Conservation (phyloP, 2,113 vertebrate species). For the Tamias sibiricus region DNA sequence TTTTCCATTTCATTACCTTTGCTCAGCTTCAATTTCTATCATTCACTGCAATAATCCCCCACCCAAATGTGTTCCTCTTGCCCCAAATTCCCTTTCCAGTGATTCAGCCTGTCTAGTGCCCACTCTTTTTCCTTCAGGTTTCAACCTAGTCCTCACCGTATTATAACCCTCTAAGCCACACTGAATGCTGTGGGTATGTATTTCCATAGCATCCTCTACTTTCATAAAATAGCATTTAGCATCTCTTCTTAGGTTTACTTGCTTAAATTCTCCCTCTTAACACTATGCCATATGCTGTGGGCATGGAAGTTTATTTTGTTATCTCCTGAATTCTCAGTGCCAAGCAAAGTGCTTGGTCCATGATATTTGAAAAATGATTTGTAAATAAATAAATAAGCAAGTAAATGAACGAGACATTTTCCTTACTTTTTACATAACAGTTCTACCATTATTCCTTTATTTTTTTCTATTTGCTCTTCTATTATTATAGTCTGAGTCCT, state of each 20-base stretch:
- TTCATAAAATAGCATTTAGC: neutral
- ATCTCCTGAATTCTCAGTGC: slow-evolving; percentile 19
- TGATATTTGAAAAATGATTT: slow-evolving; percentile 38
- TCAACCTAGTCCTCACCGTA: neutral
- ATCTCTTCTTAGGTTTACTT: slow-evolving; percentile 20
- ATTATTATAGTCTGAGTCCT: neutral
- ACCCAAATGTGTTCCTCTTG: neutral
- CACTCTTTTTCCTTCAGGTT: neutral
- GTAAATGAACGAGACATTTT: neutral
- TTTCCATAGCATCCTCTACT: neutral
- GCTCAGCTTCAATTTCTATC: neutral
- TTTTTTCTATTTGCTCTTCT: neutral
- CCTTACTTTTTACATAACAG: neutral
- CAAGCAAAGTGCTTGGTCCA: neutral
- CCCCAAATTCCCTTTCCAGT: neutral
- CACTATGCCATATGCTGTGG: slow-evolving; percentile 8
- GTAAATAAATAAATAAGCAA: slow-evolving; percentile 24
- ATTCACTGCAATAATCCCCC: neutral
- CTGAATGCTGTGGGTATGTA: neutral
- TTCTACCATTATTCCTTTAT: neutral
- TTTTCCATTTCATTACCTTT: neutral
- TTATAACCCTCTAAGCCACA: neutral
- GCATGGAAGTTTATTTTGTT: slow-evolving; percentile 36
- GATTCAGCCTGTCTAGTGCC: neutral
- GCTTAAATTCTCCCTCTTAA: slow-evolving; percentile 49